Evolutionary conservation across 2,113 vertebrate species (phyloP).

Genomic region (Atrichornis clamosus): DNA sequence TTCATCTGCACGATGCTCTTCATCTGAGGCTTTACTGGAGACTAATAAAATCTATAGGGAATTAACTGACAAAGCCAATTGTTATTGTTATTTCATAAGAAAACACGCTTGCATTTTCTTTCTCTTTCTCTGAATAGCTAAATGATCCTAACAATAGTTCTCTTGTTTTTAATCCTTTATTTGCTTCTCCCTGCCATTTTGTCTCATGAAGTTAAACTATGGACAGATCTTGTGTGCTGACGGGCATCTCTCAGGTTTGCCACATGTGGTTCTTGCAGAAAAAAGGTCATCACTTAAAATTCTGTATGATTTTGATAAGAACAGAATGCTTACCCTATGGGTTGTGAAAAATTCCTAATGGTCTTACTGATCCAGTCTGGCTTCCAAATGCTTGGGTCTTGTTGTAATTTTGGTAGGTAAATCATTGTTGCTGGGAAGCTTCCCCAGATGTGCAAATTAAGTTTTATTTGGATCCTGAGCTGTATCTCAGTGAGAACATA

Average conservation of each 20-base stretch:
- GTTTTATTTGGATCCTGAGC: not conserved
- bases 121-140: slow-evolving; percentile 39
- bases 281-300: not conserved
- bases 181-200: not conserved
- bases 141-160: slow-evolving; percentile 12
- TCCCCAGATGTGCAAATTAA: not conserved
- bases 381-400: not conserved
- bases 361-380: not conserved
- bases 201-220: not conserved
- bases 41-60: slow-evolving; percentile 28
- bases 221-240: not conserved
- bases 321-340: not conserved
- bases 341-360: not conserved
- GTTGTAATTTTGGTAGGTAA: not conserved
- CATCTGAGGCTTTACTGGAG: not conserved
- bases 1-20: not conserved
- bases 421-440: not conserved
- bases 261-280: not conserved
- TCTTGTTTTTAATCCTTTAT: not conserved
- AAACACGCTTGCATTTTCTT: slow-evolving; percentile 28
- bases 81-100: slow-evolving; percentile 34
- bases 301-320: not conserved
- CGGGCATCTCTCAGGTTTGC: not conserved
- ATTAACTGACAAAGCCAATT: slow-evolving; percentile 48
- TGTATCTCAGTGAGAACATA: not conserved